Base-by-base conservation (phyloP, 2,113 vertebrate genomes). In the Percopsis transmontana region DNA sequence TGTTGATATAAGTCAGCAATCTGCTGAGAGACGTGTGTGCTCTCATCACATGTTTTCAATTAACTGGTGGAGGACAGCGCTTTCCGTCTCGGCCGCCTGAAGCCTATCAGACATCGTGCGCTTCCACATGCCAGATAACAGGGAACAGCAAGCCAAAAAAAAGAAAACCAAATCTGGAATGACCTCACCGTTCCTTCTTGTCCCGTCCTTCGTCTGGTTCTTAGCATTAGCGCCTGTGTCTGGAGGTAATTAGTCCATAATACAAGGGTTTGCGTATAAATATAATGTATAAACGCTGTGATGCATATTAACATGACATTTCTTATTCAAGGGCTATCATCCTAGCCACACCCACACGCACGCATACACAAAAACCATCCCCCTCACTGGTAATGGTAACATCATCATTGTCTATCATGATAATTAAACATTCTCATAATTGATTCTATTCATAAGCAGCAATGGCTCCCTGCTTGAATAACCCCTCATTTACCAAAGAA, bases 1-100 rank as follows among this genome's bases (percentile, higher is more conserved):
- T 52, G 51, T 47, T 82, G 68, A 80, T 82, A 73, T 74, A 73
- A 76, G 48, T 50, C 69, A 70, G 39, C 63, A 60, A 61, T 45
- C 41, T 50, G 52, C 33, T 20, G 38, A 71, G 24, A 69, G 50
- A 68, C 33, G 2, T 23, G 51, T 64, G 58, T 80, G 66, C 51
- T 27, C 33, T 59, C 74, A 53, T 72, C 66, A 40, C 58, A 74
- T 56, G 69, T 76, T 79, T 64, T 55, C 66, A 61, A 44, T 64
- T 55, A 73, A 64, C 47, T 61, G 50, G 58, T 58, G 39, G 20
- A 16, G 40, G 66, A n/a, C 38, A 20, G 21, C 42, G 63, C 41
- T 64, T 56, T 74, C 38, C 27, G 18, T 72, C 65, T 42, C 66
- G 9, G 47, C 47, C 38, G 53, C 1, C 10, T 10, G 23, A 53